These are phyloP conservation scores for Stenchaetothrips biformis DNA, from an alignment of 2,888 invertebrate genomes.

Conservation along the genomic window DNA sequence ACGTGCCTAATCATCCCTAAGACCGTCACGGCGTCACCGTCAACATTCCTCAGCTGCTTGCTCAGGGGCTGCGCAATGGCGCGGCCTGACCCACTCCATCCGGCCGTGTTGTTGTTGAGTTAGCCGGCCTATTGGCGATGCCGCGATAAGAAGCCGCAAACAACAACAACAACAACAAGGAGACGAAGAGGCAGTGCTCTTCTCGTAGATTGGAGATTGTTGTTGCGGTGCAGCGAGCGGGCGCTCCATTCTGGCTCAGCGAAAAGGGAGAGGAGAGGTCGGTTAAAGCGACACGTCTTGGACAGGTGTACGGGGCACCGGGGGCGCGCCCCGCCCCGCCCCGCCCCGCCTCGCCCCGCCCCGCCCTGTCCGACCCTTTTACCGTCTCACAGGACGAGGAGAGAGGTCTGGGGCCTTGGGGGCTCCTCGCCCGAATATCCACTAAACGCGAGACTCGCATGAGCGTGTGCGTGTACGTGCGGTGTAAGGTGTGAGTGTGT, in stretches of 20 bases:
- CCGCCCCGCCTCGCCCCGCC: neutral
- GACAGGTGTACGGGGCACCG: neutral
- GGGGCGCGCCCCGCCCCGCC: neutral
- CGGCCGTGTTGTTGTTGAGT: neutral
- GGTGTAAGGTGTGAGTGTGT: no score
- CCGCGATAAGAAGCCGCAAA: neutral
- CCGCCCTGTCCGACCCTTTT: neutral
- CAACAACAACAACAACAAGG: neutral
- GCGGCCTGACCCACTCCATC: neutral
- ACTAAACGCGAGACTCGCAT: no score
- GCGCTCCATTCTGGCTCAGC: neutral
- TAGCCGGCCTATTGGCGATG: neutral
- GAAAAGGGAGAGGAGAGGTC: neutral
- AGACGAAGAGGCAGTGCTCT: neutral
- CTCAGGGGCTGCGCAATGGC: neutral
- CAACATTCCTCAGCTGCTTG: neutral
- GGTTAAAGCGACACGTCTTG: neutral
- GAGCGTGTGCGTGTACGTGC: no score
- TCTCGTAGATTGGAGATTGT: conserved; percentile 23
- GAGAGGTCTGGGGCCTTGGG: neutral
- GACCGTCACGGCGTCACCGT: neutral
- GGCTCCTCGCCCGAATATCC: no score
- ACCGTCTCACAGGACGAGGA: neutral
- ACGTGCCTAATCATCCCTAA: no score
- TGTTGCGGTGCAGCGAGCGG: neutral